These are phyloP conservation scores for Pterois miles DNA, from an alignment of 2,797 vertebrate species.

Conservation along the genomic window DNA sequence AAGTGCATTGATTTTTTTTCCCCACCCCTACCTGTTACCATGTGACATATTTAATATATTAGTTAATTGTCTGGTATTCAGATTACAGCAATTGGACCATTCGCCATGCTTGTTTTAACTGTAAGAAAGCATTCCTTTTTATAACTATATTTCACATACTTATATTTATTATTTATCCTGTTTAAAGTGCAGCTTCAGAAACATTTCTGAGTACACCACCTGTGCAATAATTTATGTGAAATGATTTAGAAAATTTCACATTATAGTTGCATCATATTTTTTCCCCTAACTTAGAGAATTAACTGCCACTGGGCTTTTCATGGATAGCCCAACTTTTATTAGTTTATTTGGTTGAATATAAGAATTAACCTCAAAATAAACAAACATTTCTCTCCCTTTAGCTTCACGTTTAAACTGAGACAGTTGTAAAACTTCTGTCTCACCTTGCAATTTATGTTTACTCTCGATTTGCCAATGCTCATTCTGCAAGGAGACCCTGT, in stretches of 20 bases:
- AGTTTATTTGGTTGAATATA: background rate
- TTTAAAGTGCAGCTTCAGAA: constrained; percentile 11
- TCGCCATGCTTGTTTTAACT: constrained; percentile 1
- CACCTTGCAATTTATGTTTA: constrained; percentile 31
- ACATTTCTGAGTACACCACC: background rate
- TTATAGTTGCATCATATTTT: constrained; percentile 6
- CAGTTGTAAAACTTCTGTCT: constrained; percentile 13
- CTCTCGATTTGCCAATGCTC: constrained; percentile 19
- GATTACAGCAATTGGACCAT: background rate
- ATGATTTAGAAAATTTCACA: background rate
- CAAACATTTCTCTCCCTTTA: background rate
- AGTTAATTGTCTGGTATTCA: background rate
- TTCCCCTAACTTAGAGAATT: background rate
- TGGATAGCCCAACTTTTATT: constrained; percentile 19
- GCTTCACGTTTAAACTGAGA: constrained; percentile 8
- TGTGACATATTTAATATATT: no score
- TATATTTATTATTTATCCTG: background rate
- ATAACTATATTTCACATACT: background rate
- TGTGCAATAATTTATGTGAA: constrained; percentile 18
- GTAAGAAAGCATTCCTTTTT: background rate
- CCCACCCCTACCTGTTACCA: no score
- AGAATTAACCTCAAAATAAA: background rate
- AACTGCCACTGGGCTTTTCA: background rate
- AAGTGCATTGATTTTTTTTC: no score
- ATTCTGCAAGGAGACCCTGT: constrained; percentile 20